Percentiles rank a stretch among this genome's conserved stretches.
These are phyloP conservation scores for Syngnathoides biaculeatus DNA, from an alignment of 2,113 vertebrate species.

Conservation along the genomic window DNA sequence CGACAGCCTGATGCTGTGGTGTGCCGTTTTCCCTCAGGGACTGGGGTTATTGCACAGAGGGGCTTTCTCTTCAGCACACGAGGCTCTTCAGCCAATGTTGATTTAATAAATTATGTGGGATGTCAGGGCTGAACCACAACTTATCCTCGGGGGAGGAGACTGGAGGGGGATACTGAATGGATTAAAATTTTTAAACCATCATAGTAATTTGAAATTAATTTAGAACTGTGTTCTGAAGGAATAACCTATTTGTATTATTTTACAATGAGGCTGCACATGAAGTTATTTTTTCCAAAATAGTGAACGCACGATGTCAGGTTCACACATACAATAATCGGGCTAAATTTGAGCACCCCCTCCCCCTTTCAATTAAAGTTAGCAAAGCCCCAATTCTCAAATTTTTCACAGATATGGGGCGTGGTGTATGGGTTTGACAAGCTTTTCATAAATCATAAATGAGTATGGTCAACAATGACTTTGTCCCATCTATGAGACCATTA, in stretches of 20 bases:
- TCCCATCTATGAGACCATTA: no score
- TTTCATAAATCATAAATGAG: no score
- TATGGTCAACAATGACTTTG: no score
- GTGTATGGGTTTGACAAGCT: no score
- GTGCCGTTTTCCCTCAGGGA: constrained; percentile 54
- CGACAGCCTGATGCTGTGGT: constrained; percentile 37
- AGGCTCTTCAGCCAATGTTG: constrained; percentile 69
- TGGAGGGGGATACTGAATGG: not conserved
- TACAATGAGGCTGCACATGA: not conserved
- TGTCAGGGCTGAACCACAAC: constrained; percentile 68
- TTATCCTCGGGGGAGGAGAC: constrained; percentile 49
- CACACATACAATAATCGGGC: no score
- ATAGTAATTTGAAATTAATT: not conserved
- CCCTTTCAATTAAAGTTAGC: not conserved
- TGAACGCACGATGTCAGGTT: no score
- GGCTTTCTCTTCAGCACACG: constrained; percentile 66
- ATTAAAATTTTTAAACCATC: constrained; percentile 1
- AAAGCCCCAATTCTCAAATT: not conserved
- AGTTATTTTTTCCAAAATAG: not conserved
- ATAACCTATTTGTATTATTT: not conserved
- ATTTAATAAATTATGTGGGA: constrained; percentile 70
- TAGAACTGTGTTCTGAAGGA: not conserved
- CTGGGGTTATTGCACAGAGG: constrained; percentile 47
- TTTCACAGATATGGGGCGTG: not conserved
- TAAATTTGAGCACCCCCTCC: not conserved